Conservation (phyloP, 2,797 vertebrate genomes). For the Platyrinchus mystaceus region DNA sequence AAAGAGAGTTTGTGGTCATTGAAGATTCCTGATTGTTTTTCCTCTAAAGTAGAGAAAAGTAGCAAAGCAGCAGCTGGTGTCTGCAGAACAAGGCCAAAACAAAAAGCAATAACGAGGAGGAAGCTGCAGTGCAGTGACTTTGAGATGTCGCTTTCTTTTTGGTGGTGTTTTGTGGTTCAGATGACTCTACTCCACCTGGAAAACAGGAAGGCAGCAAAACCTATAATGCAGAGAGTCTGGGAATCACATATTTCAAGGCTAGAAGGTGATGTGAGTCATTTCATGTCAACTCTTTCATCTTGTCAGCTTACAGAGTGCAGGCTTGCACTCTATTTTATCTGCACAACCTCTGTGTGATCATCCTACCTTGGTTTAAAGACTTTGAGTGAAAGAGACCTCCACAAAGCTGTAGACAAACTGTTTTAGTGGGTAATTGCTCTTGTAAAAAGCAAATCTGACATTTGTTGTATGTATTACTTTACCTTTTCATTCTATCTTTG, state of each 20-base stretch:
- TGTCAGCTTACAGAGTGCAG: background rate
- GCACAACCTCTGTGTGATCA: background rate
- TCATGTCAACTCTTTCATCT: background rate
- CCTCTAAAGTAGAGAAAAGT: background rate
- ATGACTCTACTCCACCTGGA: background rate
- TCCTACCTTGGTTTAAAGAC: background rate
- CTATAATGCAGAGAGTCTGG: background rate
- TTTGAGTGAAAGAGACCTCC: background rate
- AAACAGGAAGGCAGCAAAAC: background rate
- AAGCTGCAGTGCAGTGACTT: background rate
- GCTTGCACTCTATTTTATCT: background rate
- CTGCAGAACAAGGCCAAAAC: background rate
- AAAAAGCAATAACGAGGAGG: background rate
- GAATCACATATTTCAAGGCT: background rate
- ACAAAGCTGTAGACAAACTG: background rate
- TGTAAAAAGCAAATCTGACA: background rate
- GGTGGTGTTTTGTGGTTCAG: background rate
- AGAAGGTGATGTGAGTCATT: background rate
- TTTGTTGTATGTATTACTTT: background rate
- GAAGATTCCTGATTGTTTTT: background rate
- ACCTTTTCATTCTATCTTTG: background rate
- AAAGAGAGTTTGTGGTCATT: background rate
- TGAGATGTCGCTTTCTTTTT: accelerated
- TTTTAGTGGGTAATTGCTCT: background rate
- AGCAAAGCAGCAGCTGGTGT: background rate